Base-by-base conservation (phyloP, 2,888 invertebrate genomes). In the Fabriciana adippe region DNA sequence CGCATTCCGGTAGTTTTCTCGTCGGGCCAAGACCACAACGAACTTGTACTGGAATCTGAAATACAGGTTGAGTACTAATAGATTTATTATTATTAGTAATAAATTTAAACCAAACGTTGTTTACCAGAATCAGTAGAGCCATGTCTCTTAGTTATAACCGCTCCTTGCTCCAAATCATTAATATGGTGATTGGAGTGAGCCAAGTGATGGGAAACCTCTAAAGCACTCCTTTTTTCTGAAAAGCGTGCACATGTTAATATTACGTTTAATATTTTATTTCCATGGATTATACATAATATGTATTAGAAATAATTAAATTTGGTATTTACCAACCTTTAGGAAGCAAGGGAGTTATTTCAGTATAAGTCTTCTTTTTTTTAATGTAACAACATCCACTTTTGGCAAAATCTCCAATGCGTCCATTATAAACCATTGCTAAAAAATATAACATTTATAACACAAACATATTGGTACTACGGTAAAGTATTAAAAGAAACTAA, bases 391-490 rank as follows among this genome's bases (percentile, higher is more conserved):
- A 90, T 0, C 93, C 83, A 73, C 93, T 89, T 74, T 89, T 90
- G 31, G 93, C 86, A 70, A 93, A 92, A 3, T 85, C 86, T 53
- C 93, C 94, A 68, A 96, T 89, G 11, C 88, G 85, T 11, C 90
- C 90, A 77, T 96, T 96, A 84, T 94, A 95, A 70, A 93, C 94
- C 95, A 96, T 95, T 0, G 94, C 96, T 96, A 82, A 53, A 26
- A 41, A 41, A 41, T 41, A 41, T 41, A 11, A 11, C 11, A 15
- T 41, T 1, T 45, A 45, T 6, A 8, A 35, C 31, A 6, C 3
- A n/a, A 14, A 16, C 2, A 57, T 15, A 45, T 16, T n/a, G 4
- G 14, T 47, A 18, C 16, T 41, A 8, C 35, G 15, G n/a, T 45
- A 18, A n/a, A 57, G 14, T 45, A 21, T 6, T 45, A 47, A 21